Evolutionary conservation across 23 tunicate genomes (phyloP), one percentile per base, ranked within the genome.

Genomic region (Oikopleura albicans): DNA sequence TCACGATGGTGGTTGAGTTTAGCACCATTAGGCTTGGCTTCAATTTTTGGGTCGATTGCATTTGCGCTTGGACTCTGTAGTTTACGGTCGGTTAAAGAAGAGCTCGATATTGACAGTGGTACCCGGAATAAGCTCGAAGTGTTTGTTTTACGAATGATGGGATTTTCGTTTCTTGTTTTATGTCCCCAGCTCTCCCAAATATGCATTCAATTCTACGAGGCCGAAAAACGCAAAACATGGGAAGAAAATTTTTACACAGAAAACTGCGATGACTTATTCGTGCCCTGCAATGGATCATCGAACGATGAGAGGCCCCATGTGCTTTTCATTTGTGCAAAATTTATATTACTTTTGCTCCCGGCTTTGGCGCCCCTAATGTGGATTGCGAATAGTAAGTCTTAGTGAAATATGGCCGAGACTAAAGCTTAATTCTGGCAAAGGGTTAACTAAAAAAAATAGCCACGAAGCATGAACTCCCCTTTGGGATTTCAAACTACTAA

Each of bases 1-100:
- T 71, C 79, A 2, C 79, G 79, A 16, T 27, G 33, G 36, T 12
- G 34, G 34, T 2, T 71, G 79, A 71, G 37, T 29, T 31, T 71
- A 2, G 34, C 31, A 2, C 79, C 79, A 22, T 37, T 71, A 22
- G 79, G 37, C 33, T 16, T 71, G 4, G 2, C 34, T 37, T 71
- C 79, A 12, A 71, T 71, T 29, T 31, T 71, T 31, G 79, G 79
- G 2, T 12, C 79, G 37, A 16, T 71, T 37, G 79, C 79, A 27
- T 71, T 71, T 29, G 79, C 79, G 36, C 27, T 71, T 37, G 79
- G 79, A 34, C 79, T 71, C 79, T 71, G 79, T 71, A 29, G 34
- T 31, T 37, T 71, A 27, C 27, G 79, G 31, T 12, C 27, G 31
- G 37, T 71, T 22, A 71, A 71, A 71, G 37, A 71, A 34, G 35